Base-by-base conservation (phyloP, 2,113 vertebrate species). In the Misgurnus mizolepis region DNA sequence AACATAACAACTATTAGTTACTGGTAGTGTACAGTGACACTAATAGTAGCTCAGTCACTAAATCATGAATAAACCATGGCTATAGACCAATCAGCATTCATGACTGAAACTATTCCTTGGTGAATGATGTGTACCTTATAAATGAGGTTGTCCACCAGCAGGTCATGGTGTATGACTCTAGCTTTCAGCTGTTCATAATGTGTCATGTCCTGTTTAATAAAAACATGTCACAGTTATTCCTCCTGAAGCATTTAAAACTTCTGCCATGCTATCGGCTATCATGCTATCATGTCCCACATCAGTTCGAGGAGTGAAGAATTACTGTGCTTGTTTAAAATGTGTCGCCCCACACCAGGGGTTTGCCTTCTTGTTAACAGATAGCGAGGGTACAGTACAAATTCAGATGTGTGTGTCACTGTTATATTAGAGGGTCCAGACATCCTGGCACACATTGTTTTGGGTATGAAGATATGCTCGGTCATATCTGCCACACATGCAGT, bases 131-230 rank as follows among this genome's bases (percentile, higher is more conserved):
- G 45, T 91, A 97, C 98, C 94, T 99, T 99, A 87, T 97, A 98
- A 90, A 98, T 98, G 66, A 99, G 92, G 89, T 93, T 97, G 91
- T 99, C 98, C 89, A 99, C 96, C 89, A 99, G 91, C 91, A 99
- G 95, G 87, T 96, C 88, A 1, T 99, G 94, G 67, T 97, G 95
- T 82, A 99, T 95, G 85, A 99, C 97, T 84, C 96, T 97, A 0
- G 96, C 95, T 86, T 95, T 99, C 17, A 99, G 94, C 86, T 99
- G 98, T 64, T 99, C 96, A 71, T 97, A 99, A 88, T 96, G 95
- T 82, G 97, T 93, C 76, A 95, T 88, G 86, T 97, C 96, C 98
- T 99, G 90, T 47, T 79, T 91, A 89, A 9, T 81, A 15, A 34
- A 82, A 72, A 53, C 49, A 49, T 55, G 76, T 76, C 56, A 69